Evolutionary conservation across 2,888 invertebrate species (phyloP), one percentile per base, ranked within the genome.

Genomic region (Lymantria dispar): DNA sequence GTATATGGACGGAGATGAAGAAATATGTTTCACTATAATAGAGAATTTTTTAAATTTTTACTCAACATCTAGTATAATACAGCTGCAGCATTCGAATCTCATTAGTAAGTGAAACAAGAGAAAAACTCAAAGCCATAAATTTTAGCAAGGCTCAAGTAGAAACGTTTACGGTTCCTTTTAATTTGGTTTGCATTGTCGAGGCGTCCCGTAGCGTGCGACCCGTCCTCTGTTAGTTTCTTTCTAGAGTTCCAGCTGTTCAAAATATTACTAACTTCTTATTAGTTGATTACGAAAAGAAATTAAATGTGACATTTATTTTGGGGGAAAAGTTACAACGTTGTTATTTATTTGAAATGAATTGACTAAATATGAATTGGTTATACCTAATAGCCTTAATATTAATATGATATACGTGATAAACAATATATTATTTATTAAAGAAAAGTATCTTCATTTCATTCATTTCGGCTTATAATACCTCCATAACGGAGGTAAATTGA

Each of bases 81-180:
- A 85, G 83, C 83, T 85, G 85, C 85, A 82, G 76, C 83, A 87
- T 88, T 86, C 84, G 82, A 85, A 87, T 89, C 88, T 90, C 90
- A 91, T 91, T 90, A 90, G 88, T 78, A 79, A 82, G 74, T 75
- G 77, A 85, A 87, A 88, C 78, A 87, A 87, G 81, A 83, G 80
- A 85, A 85, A 87, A 87, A 85, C 79, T 80, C 65, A 62, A 64
- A 77, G 85, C 78, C 85, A 91, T 90, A 90, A 91, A 91, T 90
- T 91, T 90, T 86, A 85, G 89, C 89, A 83, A 83, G 83, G 82
- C 85, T 83, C 85, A 87, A 87, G 85, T 87, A 82, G 80, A 86
- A 88, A 86, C 87, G 80, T 87, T 90, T 89, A 87, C 87, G 87
- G 87, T 87, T 87, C 78, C 86, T 87, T 91, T 90, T 90, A 91